Percentiles rank a stretch among this genome's conserved stretches.
These are phyloP conservation scores for Acanthococcus lagerstroemiae DNA, from an alignment of 2,888 invertebrate species.

Conservation along the genomic window DNA sequence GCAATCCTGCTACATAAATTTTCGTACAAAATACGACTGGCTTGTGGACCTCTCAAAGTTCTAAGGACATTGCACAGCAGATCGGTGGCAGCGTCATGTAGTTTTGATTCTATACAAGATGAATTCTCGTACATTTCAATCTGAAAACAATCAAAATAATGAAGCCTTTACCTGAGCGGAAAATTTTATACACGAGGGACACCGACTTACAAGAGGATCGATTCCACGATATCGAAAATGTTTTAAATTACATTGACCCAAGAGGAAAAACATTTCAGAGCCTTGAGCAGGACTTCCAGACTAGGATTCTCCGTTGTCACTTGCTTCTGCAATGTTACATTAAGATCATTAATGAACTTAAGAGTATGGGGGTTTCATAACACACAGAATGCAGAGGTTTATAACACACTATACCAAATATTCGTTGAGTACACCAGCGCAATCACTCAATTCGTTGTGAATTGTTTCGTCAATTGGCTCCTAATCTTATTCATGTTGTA, in stretches of 20 bases:
- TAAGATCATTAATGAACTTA: background rate
- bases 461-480: constrained; percentile 84
- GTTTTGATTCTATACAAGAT: constrained; percentile 10
- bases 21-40: constrained; percentile 2
- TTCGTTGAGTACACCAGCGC: constrained; percentile 64
- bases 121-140: background rate
- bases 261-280: constrained; percentile 32
- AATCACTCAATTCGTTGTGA: constrained; percentile 62
- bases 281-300: constrained; percentile 14
- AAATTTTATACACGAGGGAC: no score
- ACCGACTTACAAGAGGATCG: constrained; percentile 21
- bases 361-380: no score
- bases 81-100: constrained; percentile 25
- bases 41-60: background rate
- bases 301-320: constrained; percentile 6
- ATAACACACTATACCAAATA: constrained; percentile 63
- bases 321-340: background rate
- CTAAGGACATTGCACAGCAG: constrained; percentile 10
- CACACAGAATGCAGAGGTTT: no score
- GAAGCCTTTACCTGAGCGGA: no score
- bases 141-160: no score
- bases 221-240: constrained; percentile 26
- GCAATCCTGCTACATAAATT: constrained; percentile 5
- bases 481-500: constrained; percentile 65
- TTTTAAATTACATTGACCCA: constrained; percentile 31